Percentiles rank a stretch among this genome's conserved stretches.
Evolutionary conservation across 2,888 invertebrate genomes (phyloP).

Genomic region (Drosophila melanocephala): DNA sequence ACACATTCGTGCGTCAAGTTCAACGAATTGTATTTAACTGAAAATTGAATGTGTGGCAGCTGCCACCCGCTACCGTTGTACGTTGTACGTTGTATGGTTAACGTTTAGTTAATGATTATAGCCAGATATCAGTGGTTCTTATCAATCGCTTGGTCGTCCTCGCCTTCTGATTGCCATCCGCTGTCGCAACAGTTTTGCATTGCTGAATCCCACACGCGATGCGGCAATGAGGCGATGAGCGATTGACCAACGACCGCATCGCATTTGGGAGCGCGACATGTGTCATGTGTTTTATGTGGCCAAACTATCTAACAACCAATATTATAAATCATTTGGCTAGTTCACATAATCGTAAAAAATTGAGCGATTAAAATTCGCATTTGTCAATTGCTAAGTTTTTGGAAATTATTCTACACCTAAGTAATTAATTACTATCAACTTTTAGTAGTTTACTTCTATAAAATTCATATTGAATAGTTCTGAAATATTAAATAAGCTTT

Average conservation of each 20-base stretch:
- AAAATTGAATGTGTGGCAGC: slow-evolving; percentile 13
- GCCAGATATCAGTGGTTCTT: slow-evolving; percentile 35
- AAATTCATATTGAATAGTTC: too few species aligned
- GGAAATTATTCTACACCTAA: background rate
- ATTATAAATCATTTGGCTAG: slow-evolving; percentile 2
- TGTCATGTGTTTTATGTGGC: slow-evolving; percentile 4
- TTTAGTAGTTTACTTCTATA: too few species aligned
- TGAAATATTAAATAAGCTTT: too few species aligned
- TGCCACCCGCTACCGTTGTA: slow-evolving; percentile 31
- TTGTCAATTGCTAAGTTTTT: background rate
- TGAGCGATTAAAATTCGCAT: background rate
- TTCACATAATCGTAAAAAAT: slow-evolving; percentile 12
- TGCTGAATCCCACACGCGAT: slow-evolving; percentile 24
- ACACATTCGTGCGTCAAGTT: slow-evolving; percentile 5
- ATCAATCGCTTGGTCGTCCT: slow-evolving; percentile 47
- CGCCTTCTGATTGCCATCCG: slow-evolving; percentile 53
- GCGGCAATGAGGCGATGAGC: slow-evolving; percentile 7
- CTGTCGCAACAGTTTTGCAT: slow-evolving; percentile 26
- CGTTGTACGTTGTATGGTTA: background rate
- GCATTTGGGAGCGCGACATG: slow-evolving; percentile 9
- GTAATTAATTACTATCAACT: too few species aligned
- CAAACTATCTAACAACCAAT: background rate
- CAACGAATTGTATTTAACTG: slow-evolving; percentile 33
- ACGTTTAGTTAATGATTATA: slow-evolving; percentile 42
- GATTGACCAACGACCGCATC: slow-evolving; percentile 14